A percentile compares a stretch with the other conserved stretches of the same genome.
phyloP scores from a whole-genome alignment of 1,140 invertebrate species.

The Drosophila sulfurigaster region DNA sequence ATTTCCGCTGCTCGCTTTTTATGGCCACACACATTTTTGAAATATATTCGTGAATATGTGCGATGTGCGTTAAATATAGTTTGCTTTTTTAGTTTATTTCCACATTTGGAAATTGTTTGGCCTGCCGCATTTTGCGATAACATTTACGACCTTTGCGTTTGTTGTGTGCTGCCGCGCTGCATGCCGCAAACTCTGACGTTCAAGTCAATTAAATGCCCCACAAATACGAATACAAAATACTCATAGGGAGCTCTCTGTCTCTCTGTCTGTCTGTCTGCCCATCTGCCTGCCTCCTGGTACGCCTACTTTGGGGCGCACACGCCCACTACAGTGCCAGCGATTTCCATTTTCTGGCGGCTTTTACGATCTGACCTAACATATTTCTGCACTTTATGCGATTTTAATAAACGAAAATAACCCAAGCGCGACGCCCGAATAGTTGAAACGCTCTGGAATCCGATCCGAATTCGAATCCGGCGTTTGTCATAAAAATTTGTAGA shows the following conservation, averaged over 20 bases:
- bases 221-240: conserved; percentile 27
- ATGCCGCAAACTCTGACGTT: conserved; percentile 56
- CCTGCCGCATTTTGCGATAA: conserved; percentile 72
- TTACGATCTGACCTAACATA: conserved; percentile 70
- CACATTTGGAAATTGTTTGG: conserved; percentile 72
- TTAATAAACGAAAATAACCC: conserved; percentile 79
- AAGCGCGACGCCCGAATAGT: conserved; percentile 51
- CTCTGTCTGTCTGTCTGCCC: neutral
- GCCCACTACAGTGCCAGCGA: conserved; percentile 54
- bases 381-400: conserved; percentile 82
- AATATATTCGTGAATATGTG: conserved; percentile 46
- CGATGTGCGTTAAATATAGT: conserved; percentile 27
- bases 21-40: conserved; percentile 58
- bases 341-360: conserved; percentile 66
- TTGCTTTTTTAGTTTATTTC: conserved; percentile 48
- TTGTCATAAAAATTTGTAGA: conserved; percentile 80
- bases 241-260: neutral
- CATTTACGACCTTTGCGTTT: conserved; percentile 72
- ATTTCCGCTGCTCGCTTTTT: conserved; percentile 50
- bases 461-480: conserved; percentile 47
- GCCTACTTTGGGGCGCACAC: conserved; percentile 6
- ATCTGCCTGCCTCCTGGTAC: neutral
- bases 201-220: conserved; percentile 68
- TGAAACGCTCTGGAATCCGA: conserved; percentile 49
- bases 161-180: conserved; percentile 46